Evolutionary conservation across 1,140 invertebrate genomes (phyloP), one percentile per base, ranked within the genome.

Genomic region (Lepidurus couesii): DNA sequence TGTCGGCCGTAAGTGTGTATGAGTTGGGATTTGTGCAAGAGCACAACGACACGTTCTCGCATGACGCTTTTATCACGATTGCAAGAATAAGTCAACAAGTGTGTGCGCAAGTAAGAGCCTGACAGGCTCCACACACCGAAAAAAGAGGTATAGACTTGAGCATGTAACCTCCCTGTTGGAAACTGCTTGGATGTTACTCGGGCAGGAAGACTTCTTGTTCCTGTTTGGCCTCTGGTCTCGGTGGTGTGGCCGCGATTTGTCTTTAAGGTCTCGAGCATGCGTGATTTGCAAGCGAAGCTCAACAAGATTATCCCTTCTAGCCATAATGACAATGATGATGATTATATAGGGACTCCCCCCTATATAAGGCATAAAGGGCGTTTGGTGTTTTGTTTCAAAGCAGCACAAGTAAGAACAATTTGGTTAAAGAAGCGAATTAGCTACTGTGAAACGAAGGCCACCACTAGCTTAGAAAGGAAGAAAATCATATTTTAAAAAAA

Each of bases 361-460:
- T 65, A 65, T 65, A 65, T 65, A 65, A 65, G 53, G 53, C 53
- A n/a, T 13, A n/a, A 21, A 65, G 13, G 53, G 13, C n/a, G 53
- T 65, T 21, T 21, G 16, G 13, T 21, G 7, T 13, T 21, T 13
- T 65, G 53, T 21, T 21, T 13, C 21, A 65, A 65, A n/a, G 53
- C 16, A 65, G 53, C 0, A 21, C n/a, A 65, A 65, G 21, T 21
- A 13, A 65, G 21, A 65, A 65, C 45, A 21, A 65, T 7, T 65
- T 16, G 53, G 53, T 34, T 34, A 34, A 34, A 34, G 34, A 34
- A 34, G 3, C 34, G 53, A 65, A 65, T 7, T 13, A 16, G 13
- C 53, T 65, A 65, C 53, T n/a, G 53, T 21, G 53, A 65, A 65
- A 65, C 21, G 53, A 65, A 65, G 53, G 53, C 21, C 53, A 65